Conservation (phyloP, 2,113 vertebrate species). For the Callipepla californica region DNA sequence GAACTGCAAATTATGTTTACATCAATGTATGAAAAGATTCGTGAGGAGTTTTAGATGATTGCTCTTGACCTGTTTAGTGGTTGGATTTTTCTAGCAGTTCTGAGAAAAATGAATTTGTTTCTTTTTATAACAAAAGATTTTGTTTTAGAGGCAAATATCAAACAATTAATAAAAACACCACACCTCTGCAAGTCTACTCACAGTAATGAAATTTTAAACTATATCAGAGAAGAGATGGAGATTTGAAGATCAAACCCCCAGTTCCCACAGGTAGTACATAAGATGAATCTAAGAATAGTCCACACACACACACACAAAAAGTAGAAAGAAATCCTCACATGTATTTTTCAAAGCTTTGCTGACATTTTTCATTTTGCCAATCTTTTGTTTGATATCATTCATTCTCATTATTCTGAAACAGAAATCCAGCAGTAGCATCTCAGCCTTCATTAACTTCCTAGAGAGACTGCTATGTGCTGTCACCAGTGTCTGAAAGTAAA, state of each 20-base stretch:
- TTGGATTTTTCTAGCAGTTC: neutral
- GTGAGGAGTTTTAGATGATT: neutral
- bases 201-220: neutral
- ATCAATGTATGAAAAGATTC: neutral
- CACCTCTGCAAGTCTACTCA: neutral
- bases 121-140: neutral
- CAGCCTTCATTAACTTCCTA: slow-evolving; percentile 1
- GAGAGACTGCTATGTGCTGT: neutral
- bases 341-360: slow-evolving; percentile 17
- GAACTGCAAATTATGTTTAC: neutral
- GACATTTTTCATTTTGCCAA: slow-evolving; percentile 32
- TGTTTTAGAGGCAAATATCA: neutral
- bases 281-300: neutral
- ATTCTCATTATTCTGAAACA: slow-evolving; percentile 47
- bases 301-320: neutral
- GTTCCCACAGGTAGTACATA: neutral
- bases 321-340: neutral
- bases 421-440: slow-evolving; percentile 32
- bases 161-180: rapidly evolving
- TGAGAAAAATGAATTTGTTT: neutral
- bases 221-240: neutral
- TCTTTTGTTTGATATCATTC: slow-evolving; percentile 41
- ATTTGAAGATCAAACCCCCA: neutral
- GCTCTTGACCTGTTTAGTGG: neutral
- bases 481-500: neutral